Evolutionary conservation across 2,888 invertebrate species (phyloP), one percentile per base, ranked within the genome.

Genomic region (Andrena haemorrhoa): DNA sequence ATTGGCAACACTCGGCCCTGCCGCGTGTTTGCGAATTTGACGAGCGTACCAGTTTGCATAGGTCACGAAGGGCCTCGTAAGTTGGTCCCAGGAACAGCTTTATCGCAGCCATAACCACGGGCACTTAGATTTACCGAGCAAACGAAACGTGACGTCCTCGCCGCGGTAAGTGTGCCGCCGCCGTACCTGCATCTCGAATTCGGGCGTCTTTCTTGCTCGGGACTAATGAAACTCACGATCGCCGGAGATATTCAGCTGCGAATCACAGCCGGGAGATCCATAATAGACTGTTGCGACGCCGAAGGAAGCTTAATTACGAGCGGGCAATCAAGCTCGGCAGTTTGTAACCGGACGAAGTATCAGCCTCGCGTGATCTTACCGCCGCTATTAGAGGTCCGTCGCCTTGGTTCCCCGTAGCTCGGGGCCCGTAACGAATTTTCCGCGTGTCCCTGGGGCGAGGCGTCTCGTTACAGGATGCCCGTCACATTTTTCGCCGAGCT

Each of bases 41-140:
- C 63, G 66, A 60, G 53, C 63, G 75, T 35, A 41, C 33, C 41
- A 70, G 65, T 79, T 84, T 75, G 63, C 74, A 70, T 35, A 66
- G 79, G 75, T 79, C 75, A 74, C 65, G 73, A 63, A 79, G 60
- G 83, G 65, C 58, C 75, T 56, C 66, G 73, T 79, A 58, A 70
- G 70, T 71, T 71, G 68, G 61, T 71, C 76, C 75, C n/a, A 56
- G 73, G 68, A 73, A 65, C 65, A 69, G 66, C 75, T 84, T 79
- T 83, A 79, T 79, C 83, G 79, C 66, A 60, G 66, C 66, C 41
- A 33, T 63, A 70, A 73, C 73, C 47, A 51, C 53, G 49, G 75
- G 53, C 75, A 79, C 73, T 84, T 84, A 79, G 79, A 84, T 84
- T 83, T 79, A 66, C 75, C 31, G 35, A 20, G 75, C 61, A 71